Percentiles rank a stretch among this genome's conserved stretches.
Evolutionary conservation across 2,888 invertebrate species (phyloP).

Genomic region (Clivina fossor): DNA sequence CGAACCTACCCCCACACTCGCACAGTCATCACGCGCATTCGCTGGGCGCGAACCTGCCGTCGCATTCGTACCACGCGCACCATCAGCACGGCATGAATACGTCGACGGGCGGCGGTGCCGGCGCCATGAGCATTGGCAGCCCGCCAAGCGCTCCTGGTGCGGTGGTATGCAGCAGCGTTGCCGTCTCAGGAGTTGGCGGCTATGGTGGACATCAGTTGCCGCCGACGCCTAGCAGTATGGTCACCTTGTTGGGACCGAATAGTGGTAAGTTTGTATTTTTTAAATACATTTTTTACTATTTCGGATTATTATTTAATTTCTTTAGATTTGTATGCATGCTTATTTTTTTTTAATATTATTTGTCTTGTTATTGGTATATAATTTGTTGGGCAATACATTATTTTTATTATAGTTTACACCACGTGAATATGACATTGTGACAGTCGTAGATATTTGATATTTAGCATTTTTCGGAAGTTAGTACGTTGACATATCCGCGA

Average conservation of each 20-base stretch:
- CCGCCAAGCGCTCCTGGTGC: conserved; percentile 18
- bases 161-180: too few relatives aligned
- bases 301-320: too few relatives aligned
- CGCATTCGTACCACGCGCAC: conserved; percentile 23
- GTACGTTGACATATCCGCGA: too few relatives aligned
- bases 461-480: too few relatives aligned
- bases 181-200: too few relatives aligned
- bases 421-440: too few relatives aligned
- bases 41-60: conserved; percentile 42
- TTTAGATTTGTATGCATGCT: too few relatives aligned
- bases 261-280: conserved; percentile 50
- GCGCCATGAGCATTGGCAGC: conserved; percentile 6
- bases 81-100: conserved; percentile 38
- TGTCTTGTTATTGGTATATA: too few relatives aligned
- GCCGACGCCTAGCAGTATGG: conserved; percentile 53
- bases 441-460: too few relatives aligned
- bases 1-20: conserved; percentile 52
- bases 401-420: too few relatives aligned
- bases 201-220: conserved; percentile 48
- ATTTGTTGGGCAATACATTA: too few relatives aligned
- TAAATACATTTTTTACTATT: background rate
- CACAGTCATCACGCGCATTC: conserved; percentile 54
- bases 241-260: conserved; percentile 56
- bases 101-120: conserved; percentile 38
- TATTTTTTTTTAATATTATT: too few relatives aligned